Base-by-base conservation (phyloP, 2,113 vertebrate species). In the Scytalopus superciliaris region DNA sequence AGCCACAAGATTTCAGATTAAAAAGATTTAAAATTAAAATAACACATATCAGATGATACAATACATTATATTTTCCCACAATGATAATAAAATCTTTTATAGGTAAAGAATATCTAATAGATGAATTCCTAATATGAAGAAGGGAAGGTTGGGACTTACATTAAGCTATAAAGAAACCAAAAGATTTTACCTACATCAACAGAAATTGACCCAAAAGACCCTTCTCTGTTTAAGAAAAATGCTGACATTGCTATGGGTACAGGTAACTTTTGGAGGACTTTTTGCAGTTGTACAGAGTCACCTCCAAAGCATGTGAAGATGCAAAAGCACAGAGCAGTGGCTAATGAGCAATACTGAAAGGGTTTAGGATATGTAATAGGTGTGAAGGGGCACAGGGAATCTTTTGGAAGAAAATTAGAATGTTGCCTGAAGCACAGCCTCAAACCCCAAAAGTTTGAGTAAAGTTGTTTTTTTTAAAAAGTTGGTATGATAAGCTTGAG, bases 401-500 rank as follows among this genome's bases (percentile, higher is more conserved):
- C 22, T 59, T 78, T 31, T 42, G 27, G 57, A 91, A 76, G 30
- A 52, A 28, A 83, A 49, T n/a, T 4, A 67, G 17, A 79, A 68
- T 7, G 9, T 30, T 30, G 18, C 27, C 33, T 23, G 33, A 84
- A 77, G 18, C 18, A 56, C 8, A 9, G 30, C 22, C 19, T 2
- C 0, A 85, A 82, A 67, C 2, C 10, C 10, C 27, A 4, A 1
- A 69, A 56, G 16, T 57, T n/a, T 28, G 28, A 62, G 19, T n/a
- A 47, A 37, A 18, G 10, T 1, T 3, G 10, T 1, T 3, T 55
- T 52, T 64, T 52, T 27, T 13, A 1, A 11, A 44, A 59, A 16
- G 31, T 8, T 73, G 49, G 14, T 16, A 53, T 17, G 37, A 82
- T 64, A 70, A 82, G 17, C 14, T 57, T 3, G 27, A 16, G 16